These are phyloP conservation scores for Epinotia brunnichana DNA, from an alignment of 2,888 invertebrate genomes.

Conservation along the genomic window DNA sequence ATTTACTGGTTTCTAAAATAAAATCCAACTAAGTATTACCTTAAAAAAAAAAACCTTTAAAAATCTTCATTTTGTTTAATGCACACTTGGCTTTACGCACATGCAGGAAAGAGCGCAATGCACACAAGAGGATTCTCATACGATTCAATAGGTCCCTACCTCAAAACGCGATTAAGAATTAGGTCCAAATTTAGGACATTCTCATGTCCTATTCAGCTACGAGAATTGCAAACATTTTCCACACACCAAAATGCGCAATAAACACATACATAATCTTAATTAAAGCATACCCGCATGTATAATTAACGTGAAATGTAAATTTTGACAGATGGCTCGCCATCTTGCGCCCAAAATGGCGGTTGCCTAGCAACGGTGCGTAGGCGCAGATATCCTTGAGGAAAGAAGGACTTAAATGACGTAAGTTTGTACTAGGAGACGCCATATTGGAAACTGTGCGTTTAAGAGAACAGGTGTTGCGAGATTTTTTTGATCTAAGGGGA, in stretches of 20 bases:
- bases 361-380: slow-evolving; percentile 71
- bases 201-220: not conserved
- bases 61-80: not conserved
- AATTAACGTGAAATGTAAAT: slow-evolving; percentile 67
- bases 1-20: not conserved
- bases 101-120: not conserved
- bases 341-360: slow-evolving; percentile 65
- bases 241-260: not conserved
- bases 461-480: slow-evolving; percentile 67
- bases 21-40: too few relatives aligned
- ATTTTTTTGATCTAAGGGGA: slow-evolving; percentile 61
- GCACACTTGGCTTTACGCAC: not conserved
- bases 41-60: too few relatives aligned
- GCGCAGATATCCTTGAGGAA: slow-evolving; percentile 57
- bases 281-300: slow-evolving; percentile 43
- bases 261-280: slow-evolving; percentile 33
- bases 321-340: slow-evolving; percentile 80
- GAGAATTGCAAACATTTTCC: not conserved
- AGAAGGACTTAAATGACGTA: not conserved
- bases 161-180: not conserved
- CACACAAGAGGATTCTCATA: too few relatives aligned
- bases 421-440: not conserved
- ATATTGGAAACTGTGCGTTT: not conserved
- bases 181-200: not conserved
- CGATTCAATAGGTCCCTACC: too few relatives aligned